phyloP scores from a whole-genome alignment of 2,888 invertebrate genomes.

The Keiferia lycopersicella region DNA sequence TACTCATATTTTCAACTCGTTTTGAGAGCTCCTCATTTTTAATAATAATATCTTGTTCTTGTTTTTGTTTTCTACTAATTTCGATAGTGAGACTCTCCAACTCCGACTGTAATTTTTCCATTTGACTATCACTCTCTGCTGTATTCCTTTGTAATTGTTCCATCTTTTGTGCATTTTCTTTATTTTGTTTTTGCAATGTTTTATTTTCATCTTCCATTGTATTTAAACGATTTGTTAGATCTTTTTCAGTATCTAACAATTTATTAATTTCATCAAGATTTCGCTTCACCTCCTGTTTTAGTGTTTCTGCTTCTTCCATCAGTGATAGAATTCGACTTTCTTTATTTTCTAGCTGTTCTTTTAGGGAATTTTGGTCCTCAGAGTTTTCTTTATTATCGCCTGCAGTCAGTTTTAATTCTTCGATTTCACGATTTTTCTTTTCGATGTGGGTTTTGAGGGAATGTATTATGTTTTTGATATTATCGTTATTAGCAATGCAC shows the following conservation, averaged over 20 bases:
- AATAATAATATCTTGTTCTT: constrained; percentile 36
- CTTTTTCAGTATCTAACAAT: constrained; percentile 45
- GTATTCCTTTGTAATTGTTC: constrained; percentile 36
- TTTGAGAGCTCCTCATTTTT: constrained; percentile 40
- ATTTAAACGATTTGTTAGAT: constrained; percentile 44
- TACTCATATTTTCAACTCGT: constrained; percentile 7
- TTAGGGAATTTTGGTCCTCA: constrained; percentile 33
- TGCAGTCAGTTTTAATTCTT: constrained; percentile 45
- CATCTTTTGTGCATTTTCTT: constrained; percentile 36
- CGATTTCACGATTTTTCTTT: constrained; percentile 56
- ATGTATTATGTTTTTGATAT: constrained; percentile 64
- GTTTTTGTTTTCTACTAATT: constrained; percentile 36
- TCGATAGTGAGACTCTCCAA: constrained; percentile 38
- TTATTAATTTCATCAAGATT: constrained; percentile 47
- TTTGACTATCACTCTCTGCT: neutral
- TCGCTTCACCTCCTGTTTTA: constrained; percentile 44
- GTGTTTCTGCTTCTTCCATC: constrained; percentile 41
- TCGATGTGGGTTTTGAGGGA: constrained; percentile 56
- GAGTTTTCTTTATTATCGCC: constrained; percentile 33
- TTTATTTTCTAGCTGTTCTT: constrained; percentile 44
- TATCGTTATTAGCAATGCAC: constrained; percentile 66
- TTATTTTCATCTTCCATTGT: constrained; percentile 39
- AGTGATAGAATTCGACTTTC: constrained; percentile 45
- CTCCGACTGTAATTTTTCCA: neutral
- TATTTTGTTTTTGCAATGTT: constrained; percentile 40